Base-by-base conservation (phyloP, 2,113 vertebrate species). In the Macaca mulatta region DNA sequence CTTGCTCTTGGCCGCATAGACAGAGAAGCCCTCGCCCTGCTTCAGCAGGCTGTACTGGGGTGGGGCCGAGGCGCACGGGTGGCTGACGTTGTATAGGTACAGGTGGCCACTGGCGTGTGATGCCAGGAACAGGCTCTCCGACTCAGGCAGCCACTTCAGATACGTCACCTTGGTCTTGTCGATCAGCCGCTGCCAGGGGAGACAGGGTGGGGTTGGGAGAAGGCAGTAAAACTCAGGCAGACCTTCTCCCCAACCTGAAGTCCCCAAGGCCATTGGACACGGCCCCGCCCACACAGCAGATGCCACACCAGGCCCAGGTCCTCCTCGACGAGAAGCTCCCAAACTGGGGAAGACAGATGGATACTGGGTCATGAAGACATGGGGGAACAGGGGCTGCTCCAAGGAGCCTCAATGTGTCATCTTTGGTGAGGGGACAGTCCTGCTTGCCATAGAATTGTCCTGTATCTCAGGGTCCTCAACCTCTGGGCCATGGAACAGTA, bases 91-190 rank as follows among this genome's bases (percentile, higher is more conserved):
- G 98, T 99, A 99, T 45, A 99, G 99, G 99, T 99, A 99, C 14
- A 99, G 99, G 98, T 99, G 99, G 67, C 99, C 99, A 0, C 99
- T 99, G 98, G 99, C 99, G 0, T 99, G 99, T 0, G 99, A 99
- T 0, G 99, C 99, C 97, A 99, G 98, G 98, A 99, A 99, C 38
- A 99, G 99, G 90, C 99, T 99, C 61, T 99, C 99, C 0, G 99
- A 99, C 96, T 99, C 99, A 0, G 99, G 99, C n/a, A 99, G 99
- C 99, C 99, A 99, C 81, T 98, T 99, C 30, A 99, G 98, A 61
- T 99, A 98, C 0, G 99, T 99, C 67, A 99, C 99, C 98, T 99
- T 99, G 13, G 99, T 99, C 89, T 99, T 99, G 98, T 99, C 99
- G n/a, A 99, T 99, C 84, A 99, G 98, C 96, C 99, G 99, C 99